Conservation (phyloP, 2,113 vertebrate species). For the Candoia aspera region DNA sequence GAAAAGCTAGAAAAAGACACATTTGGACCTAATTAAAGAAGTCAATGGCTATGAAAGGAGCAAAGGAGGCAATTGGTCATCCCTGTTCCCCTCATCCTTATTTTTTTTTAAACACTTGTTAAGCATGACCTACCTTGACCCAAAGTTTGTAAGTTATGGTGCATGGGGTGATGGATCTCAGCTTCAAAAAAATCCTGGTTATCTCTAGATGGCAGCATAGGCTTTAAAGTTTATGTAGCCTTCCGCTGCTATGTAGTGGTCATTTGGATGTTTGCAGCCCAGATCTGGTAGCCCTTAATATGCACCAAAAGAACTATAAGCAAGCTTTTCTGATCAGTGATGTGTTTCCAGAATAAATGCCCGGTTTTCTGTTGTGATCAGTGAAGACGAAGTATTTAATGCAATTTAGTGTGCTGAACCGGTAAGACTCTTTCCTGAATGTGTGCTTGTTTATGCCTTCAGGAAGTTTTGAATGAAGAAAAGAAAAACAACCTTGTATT, state of each 20-base stretch:
- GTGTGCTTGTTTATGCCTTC: background rate
- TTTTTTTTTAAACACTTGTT: background rate
- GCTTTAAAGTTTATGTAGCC: background rate
- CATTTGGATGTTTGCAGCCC: background rate
- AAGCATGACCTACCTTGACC: background rate
- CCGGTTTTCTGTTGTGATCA: background rate
- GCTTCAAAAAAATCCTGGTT: background rate
- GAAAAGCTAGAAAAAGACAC: conserved; percentile 22
- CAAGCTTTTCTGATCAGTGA: background rate
- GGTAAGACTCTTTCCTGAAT: background rate
- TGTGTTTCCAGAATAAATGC: background rate
- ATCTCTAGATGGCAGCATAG: background rate
- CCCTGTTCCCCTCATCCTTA: rapidly evolving
- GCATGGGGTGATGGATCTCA: background rate
- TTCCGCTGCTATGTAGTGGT: background rate
- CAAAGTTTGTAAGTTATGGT: conserved; percentile 11
- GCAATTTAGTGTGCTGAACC: background rate
- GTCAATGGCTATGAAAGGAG: conserved; percentile 1
- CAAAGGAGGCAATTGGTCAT: conserved; percentile 47
- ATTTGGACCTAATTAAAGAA: conserved; percentile 16
- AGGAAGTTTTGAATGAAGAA: background rate
- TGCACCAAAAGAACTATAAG: background rate
- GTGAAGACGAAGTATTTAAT: background rate
- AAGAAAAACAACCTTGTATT: background rate
- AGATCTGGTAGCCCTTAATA: background rate